phyloP scores from a whole-genome alignment of 2,888 invertebrate genomes.

The Leptinotarsa juncta region DNA sequence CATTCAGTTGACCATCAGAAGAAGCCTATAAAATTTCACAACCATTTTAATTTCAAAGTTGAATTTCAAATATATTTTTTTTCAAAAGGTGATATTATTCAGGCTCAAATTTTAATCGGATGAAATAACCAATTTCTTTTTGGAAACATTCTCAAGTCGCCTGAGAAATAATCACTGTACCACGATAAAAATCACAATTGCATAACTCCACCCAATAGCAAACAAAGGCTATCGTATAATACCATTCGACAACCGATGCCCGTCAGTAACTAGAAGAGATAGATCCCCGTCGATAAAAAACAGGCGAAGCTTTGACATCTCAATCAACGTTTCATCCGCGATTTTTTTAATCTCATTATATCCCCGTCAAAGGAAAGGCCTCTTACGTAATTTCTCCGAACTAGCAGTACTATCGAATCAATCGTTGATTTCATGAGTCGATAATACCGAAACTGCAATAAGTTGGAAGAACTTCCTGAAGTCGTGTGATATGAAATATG shows the following conservation, averaged over 20 bases:
- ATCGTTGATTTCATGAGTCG: not conserved
- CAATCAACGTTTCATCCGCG: constrained; percentile 7
- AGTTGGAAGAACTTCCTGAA: constrained; percentile 22
- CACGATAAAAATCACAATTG: not conserved
- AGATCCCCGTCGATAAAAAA: constrained; percentile 6
- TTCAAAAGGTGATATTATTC: too few relatives aligned
- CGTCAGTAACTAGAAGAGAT: constrained; percentile 14
- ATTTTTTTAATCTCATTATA: constrained; percentile 9
- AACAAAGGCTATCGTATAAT: constrained; percentile 8
- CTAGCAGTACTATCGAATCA: not conserved
- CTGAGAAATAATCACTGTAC: not conserved
- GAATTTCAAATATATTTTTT: too few relatives aligned
- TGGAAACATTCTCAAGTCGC: not conserved
- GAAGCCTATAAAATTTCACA: too few relatives aligned
- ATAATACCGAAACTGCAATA: constrained; percentile 2
- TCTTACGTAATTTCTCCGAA: not conserved
- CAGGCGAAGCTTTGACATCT: constrained; percentile 12
- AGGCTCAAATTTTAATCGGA: too few relatives aligned
- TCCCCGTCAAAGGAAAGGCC: constrained; percentile 12
- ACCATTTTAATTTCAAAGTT: too few relatives aligned
- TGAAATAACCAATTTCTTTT: too few relatives aligned
- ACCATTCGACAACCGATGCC: constrained; percentile 6
- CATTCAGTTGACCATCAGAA: too few relatives aligned
- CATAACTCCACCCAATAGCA: not conserved
- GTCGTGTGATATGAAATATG: constrained; percentile 24